phyloP scores from a whole-genome alignment of 2,888 invertebrate species.

The Cyaniris semiargus region DNA sequence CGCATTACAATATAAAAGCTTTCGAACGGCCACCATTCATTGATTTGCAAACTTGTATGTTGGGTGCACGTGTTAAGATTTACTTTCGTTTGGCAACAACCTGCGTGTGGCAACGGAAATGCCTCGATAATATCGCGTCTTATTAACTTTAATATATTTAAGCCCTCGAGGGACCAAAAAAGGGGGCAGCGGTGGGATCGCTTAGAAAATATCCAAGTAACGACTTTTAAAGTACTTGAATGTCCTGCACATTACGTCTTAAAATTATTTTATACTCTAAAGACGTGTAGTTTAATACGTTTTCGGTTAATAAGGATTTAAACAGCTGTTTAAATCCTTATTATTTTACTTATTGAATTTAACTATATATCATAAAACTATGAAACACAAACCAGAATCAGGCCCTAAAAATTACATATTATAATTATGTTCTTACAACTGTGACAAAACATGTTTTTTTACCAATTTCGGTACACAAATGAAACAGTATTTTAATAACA shows the following conservation, averaged over 20 bases:
- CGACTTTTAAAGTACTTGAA: not conserved
- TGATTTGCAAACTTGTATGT: conserved; percentile 31
- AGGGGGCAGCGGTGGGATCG: not conserved
- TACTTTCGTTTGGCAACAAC: conserved; percentile 33
- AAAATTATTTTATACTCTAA: no score
- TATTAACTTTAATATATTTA: conserved; percentile 36
- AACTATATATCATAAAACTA: no score
- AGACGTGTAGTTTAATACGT: no score
- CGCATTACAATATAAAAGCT: not conserved
- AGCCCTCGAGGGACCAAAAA: not conserved
- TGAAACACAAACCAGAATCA: no score
- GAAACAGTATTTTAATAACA: no score
- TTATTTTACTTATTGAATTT: no score
- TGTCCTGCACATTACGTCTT: not conserved
- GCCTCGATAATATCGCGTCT: conserved; percentile 39
- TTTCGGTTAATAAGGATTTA: no score
- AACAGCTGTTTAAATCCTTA: no score
- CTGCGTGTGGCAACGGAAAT: conserved; percentile 40
- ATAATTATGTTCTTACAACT: no score
- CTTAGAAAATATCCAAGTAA: conserved; percentile 5
- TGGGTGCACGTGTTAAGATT: conserved; percentile 16
- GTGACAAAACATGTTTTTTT: no score
- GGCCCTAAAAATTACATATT: no score
- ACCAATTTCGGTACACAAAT: no score
- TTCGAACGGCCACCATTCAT: not conserved